These are phyloP conservation scores for Xiphorhynchus elegans DNA, from an alignment of 2,113 vertebrate genomes.

Conservation along the genomic window DNA sequence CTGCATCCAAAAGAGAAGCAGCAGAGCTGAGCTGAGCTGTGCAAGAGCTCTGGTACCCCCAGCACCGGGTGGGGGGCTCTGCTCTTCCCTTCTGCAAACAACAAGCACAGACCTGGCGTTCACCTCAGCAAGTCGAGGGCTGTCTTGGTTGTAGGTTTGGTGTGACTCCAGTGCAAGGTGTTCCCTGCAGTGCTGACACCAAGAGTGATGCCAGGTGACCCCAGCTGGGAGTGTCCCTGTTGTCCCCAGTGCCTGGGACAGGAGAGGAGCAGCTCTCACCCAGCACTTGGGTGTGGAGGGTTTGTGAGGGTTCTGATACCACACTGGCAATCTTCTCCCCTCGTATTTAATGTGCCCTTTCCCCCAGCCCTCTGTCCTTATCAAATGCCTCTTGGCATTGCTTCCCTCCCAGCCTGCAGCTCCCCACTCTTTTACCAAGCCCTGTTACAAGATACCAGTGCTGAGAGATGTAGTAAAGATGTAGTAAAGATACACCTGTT, in stretches of 20 bases:
- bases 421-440: neutral
- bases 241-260: neutral
- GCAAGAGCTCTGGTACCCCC: constrained; percentile 37
- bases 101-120: neutral
- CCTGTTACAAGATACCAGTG: neutral
- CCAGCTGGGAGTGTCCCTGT: neutral
- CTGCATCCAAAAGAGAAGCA: neutral
- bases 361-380: constrained; percentile 7
- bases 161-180: neutral
- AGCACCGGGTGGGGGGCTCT: constrained; percentile 31
- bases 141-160: neutral
- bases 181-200: neutral
- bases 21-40: neutral
- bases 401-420: neutral
- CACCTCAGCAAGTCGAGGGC: rapidly evolving
- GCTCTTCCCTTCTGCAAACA: constrained; percentile 22
- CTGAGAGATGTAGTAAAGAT: constrained; percentile 68
- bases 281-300: neutral
- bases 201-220: neutral
- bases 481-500: constrained; percentile 62
- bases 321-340: neutral
- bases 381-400: neutral
- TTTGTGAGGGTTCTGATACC: neutral
- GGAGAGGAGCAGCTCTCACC: neutral
- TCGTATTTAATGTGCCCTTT: constrained; percentile 9